Conservation (phyloP, 1,140 invertebrate species). For the Propsilocerus akamusi region DNA sequence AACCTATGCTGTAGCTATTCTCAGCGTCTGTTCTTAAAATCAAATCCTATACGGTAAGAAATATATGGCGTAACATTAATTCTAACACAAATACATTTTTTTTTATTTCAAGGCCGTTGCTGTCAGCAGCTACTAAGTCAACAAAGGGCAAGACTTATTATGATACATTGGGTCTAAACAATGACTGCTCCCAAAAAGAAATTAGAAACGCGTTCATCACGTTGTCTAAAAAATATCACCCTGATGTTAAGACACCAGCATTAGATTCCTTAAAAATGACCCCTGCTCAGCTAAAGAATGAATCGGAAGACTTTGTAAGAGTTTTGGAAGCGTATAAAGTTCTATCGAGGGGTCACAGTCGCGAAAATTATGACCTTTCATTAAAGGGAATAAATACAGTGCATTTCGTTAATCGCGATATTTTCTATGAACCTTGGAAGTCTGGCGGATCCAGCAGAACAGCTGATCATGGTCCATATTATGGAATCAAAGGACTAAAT, state of each 20-base stretch:
- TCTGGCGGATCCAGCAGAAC: conserved; percentile 15
- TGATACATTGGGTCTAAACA: conserved; percentile 30
- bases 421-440: conserved; percentile 20
- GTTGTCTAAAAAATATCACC: conserved; percentile 39
- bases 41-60: too few relatives aligned
- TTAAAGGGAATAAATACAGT: conserved; percentile 3
- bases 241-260: conserved; percentile 39
- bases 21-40: too few relatives aligned
- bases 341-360: conserved; percentile 31
- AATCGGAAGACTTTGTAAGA: conserved; percentile 33
- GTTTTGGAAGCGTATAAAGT: conserved; percentile 43
- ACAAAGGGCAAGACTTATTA: conserved; percentile 23
- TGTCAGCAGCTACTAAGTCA: not conserved
- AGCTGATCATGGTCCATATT: conserved; percentile 27
- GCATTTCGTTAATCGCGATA: conserved; percentile 6
- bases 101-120: too few relatives aligned
- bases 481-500: conserved; percentile 34
- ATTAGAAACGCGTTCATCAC: conserved; percentile 34
- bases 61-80: too few relatives aligned
- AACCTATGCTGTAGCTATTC: too few relatives aligned
- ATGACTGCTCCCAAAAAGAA: conserved; percentile 30
- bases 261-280: too few relatives aligned
- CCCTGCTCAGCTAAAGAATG: too few relatives aligned
- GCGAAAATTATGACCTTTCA: conserved; percentile 32
- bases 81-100: too few relatives aligned